Evolutionary conservation across 2,888 invertebrate species (phyloP), one percentile per base, ranked within the genome.

Genomic region (Drosophila algonquin): DNA sequence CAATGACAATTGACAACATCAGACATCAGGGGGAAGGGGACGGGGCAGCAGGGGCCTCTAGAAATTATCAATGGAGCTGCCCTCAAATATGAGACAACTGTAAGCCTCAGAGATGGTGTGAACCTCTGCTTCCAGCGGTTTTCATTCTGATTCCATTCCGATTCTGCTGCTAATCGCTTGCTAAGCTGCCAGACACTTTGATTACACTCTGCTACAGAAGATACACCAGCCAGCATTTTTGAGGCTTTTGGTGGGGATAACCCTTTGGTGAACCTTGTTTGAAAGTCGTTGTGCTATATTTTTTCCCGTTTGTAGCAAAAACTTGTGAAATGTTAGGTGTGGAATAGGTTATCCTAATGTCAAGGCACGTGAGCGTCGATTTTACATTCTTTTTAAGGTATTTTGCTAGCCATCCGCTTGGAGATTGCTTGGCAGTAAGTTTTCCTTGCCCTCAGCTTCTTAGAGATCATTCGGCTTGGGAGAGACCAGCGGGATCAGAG

Each of bases 1-100:
- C 68, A 45, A 62, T 70, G 78, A 80, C 81, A 85, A 85, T 82
- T 82, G 77, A 82, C 80, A 82, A 68, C 68, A 65, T 48, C 63
- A 46, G 45, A 21, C 21, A 21, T 21, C 21, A 21, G 21, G 21
- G 21, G 21, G 18, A 1, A 2, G 18, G 18, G 18, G 18, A 18
- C 18, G 18, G 62, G 44, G 46, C n/a, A n/a, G 14, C n/a, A 51
- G 69, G 58, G 80, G 67, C 59, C 51, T 60, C 64, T 60, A 51
- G 72, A 54, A 56, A 21, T 64, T 81, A 79, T 81, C 82, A 81
- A 73, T 80, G 81, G 68, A 5, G 1, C n/a, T 10, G 0, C 1
- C n/a, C 3, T 5, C 10, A 35, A 47, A 64, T 57, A 27, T 10
- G 40, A 51, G 63, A 45, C 40, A 63, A 64, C 52, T 64, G 40